phyloP scores from a whole-genome alignment of 2,888 invertebrate genomes.

The Megalurothrips usitatus region DNA sequence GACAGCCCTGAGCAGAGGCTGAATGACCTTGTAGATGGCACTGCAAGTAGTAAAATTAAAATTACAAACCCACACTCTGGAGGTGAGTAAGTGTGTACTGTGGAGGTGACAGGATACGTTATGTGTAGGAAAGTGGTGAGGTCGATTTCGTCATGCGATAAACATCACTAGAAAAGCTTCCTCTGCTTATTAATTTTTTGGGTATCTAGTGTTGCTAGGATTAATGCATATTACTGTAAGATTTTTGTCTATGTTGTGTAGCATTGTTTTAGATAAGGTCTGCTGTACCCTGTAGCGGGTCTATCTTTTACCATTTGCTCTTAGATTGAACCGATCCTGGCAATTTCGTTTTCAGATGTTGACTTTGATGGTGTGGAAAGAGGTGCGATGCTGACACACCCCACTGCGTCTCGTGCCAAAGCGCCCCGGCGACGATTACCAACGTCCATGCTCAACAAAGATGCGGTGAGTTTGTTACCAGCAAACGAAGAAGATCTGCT shows the following conservation, averaged over 20 bases:
- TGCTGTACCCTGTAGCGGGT: too few species aligned
- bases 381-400: constrained; percentile 49
- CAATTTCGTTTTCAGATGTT: constrained; percentile 40
- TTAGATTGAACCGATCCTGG: background rate
- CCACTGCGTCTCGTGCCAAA: constrained; percentile 55
- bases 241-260: too few species aligned
- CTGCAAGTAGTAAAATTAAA: constrained; percentile 21
- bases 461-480: constrained; percentile 41
- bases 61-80: background rate
- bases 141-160: too few species aligned
- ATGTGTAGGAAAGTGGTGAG: too few species aligned
- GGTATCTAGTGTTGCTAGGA: too few species aligned
- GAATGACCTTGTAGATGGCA: constrained; percentile 15
- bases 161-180: too few species aligned
- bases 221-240: too few species aligned
- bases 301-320: too few species aligned
- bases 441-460: constrained; percentile 49
- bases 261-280: too few species aligned
- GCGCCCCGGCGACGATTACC: constrained; percentile 64
- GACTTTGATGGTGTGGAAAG: constrained; percentile 51
- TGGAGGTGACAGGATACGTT: background rate
- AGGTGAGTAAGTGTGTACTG: constrained; percentile 18
- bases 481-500: too few species aligned
- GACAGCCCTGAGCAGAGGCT: constrained; percentile 15
- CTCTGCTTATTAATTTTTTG: too few species aligned